These are phyloP conservation scores for Plectus sambesii DNA, from an alignment of 1,140 invertebrate genomes.

Conservation along the genomic window DNA sequence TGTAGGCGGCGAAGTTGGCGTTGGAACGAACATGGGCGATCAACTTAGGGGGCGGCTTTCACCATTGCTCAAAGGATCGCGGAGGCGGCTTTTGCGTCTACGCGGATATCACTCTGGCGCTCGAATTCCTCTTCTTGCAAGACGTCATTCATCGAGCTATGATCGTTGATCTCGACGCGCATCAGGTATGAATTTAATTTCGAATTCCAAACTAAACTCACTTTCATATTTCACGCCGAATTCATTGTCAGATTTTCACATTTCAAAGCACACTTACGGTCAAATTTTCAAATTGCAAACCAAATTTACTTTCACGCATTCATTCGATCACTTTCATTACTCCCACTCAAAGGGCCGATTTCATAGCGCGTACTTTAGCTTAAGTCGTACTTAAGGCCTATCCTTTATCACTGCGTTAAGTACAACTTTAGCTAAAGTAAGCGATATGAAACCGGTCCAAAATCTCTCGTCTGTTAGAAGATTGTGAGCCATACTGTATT, in stretches of 20 bases:
- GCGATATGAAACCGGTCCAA: too few relatives aligned
- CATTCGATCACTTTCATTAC: too few relatives aligned
- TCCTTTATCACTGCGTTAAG: conserved; percentile 15
- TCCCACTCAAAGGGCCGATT: too few relatives aligned
- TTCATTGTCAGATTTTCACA: background rate
- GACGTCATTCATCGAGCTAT: conserved; percentile 58
- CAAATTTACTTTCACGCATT: too few relatives aligned
- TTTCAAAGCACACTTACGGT: too few relatives aligned
- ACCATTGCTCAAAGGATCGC: conserved; percentile 57
- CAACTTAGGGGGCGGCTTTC: conserved; percentile 77
- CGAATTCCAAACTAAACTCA: background rate
- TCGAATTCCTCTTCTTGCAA: conserved; percentile 58
- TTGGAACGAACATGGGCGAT: conserved; percentile 70
- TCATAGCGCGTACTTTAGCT: too few relatives aligned
- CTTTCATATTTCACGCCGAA: background rate
- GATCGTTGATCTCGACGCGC: conserved; percentile 78
- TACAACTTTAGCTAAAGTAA: conserved; percentile 15
- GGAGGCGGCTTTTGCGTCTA: conserved; percentile 78
- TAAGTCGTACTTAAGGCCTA: too few relatives aligned
- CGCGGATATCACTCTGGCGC: conserved; percentile 68
- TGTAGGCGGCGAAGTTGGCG: conserved; percentile 62
- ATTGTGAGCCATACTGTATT: too few relatives aligned
- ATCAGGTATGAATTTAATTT: conserved; percentile 54
- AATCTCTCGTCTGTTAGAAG: too few relatives aligned
- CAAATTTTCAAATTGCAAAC: too few relatives aligned